These are phyloP conservation scores for Celastrina argiolus DNA, from an alignment of 2,888 invertebrate genomes.

Conservation along the genomic window DNA sequence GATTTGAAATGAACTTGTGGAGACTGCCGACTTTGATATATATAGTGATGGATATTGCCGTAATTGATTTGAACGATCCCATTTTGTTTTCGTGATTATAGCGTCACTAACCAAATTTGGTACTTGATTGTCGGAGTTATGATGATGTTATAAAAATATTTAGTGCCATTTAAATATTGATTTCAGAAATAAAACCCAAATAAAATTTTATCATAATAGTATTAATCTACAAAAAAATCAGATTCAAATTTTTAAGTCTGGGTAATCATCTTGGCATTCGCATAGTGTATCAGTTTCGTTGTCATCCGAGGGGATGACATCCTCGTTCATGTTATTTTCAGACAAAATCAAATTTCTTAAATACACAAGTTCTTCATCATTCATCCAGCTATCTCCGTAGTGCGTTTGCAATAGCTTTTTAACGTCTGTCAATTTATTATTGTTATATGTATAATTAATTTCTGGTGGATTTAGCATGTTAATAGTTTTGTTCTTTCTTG, in stretches of 20 bases:
- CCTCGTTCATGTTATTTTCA: constrained; percentile 1
- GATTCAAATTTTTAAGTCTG: constrained; percentile 12
- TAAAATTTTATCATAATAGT: constrained; percentile 9
- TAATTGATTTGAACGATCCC: constrained; percentile 19
- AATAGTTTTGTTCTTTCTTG: constrained; percentile 22
- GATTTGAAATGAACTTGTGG: constrained; percentile 20
- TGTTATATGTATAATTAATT: constrained; percentile 25
- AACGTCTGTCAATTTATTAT: constrained; percentile 27
- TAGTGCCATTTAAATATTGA: constrained; percentile 16
- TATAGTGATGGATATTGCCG: constrained; percentile 19
- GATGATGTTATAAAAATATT: constrained; percentile 8
- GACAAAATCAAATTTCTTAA: constrained; percentile 12
- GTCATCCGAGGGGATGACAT: constrained; percentile 2
- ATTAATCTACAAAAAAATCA: constrained; percentile 12
- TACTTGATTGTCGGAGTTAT: constrained; percentile 11
- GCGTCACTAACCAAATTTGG: constrained; percentile 12
- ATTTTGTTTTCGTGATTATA: constrained; percentile 16
- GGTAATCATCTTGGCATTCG: constrained; percentile 20
- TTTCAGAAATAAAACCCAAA: constrained; percentile 19
- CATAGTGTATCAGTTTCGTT: constrained; percentile 22
- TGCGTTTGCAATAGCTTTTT: constrained; percentile 26
- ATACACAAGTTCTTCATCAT: constrained; percentile 26
- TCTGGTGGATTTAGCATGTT: constrained; percentile 21
- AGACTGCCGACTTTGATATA: constrained; percentile 14
- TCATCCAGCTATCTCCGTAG: constrained; percentile 27